Percentiles rank a stretch among this genome's conserved stretches.
Conservation (phyloP, 2,113 vertebrate species). For the Rattus norvegicus region DNA sequence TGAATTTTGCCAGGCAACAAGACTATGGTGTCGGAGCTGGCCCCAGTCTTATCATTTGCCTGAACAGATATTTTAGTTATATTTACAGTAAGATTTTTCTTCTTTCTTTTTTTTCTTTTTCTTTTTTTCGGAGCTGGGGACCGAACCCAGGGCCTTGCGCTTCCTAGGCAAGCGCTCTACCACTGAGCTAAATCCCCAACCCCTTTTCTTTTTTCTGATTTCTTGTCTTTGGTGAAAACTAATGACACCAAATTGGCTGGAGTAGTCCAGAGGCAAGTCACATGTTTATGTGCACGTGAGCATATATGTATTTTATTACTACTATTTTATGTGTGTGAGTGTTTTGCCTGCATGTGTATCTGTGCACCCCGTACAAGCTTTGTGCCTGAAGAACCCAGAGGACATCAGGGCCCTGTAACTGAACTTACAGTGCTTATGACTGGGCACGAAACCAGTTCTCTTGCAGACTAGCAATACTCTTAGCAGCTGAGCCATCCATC, state of each 20-base stretch:
- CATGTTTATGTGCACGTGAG: neutral
- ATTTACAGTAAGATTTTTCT: neutral
- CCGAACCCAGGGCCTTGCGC: too few relatives aligned
- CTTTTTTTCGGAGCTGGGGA: too few relatives aligned
- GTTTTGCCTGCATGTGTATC: neutral
- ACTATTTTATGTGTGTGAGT: neutral
- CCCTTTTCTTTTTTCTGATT: too few relatives aligned
- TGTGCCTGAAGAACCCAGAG: neutral
- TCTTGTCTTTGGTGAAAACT: conserved; percentile 32
- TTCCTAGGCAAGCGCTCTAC: too few relatives aligned
- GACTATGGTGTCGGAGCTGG: neutral
- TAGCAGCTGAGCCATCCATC: neutral
- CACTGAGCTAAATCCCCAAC: too few relatives aligned
- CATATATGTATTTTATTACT: neutral
- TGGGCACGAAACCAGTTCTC: neutral
- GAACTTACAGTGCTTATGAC: neutral
- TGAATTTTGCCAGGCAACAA: neutral
- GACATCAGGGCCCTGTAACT: neutral
- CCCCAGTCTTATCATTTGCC: neutral
- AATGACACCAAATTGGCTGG: conserved; percentile 32
- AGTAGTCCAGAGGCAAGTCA: neutral
- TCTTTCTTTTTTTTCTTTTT: too few relatives aligned
- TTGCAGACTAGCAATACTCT: neutral
- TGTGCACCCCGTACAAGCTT: neutral
- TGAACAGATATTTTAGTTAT: conserved; percentile 24